Conservation (phyloP, 2,888 invertebrate species). For the Drosophila differens region DNA sequence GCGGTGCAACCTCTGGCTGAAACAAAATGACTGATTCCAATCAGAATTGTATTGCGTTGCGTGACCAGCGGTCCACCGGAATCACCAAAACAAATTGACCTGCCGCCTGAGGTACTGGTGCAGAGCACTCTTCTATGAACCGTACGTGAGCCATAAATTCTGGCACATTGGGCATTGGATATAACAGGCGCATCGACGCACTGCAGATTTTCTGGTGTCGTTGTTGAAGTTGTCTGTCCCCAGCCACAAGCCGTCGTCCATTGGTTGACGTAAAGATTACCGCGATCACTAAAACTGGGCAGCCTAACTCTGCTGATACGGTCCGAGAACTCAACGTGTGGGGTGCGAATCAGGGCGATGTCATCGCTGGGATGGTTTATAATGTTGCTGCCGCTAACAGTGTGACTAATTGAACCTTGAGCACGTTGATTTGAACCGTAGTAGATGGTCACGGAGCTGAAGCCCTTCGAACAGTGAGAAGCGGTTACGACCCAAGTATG, state of each 20-base stretch:
- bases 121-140: constrained; percentile 51
- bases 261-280: constrained; percentile 20
- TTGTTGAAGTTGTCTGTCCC: constrained; percentile 46
- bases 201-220: constrained; percentile 68
- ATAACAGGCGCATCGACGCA: constrained; percentile 62
- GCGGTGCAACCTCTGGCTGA: constrained; percentile 27
- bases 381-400: constrained; percentile 45
- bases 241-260: constrained; percentile 46
- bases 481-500: constrained; percentile 48
- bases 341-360: constrained; percentile 59
- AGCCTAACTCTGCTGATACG: constrained; percentile 17
- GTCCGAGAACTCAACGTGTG: constrained; percentile 21
- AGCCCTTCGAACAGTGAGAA: constrained; percentile 29
- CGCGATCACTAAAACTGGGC: constrained; percentile 12
- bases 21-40: constrained; percentile 37
- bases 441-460: constrained; percentile 52
- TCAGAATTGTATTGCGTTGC: constrained; percentile 9
- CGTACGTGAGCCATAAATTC: no score
- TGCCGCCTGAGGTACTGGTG: constrained; percentile 28
- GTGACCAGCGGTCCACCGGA: constrained; percentile 42
- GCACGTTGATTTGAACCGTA: constrained; percentile 67
- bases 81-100: constrained; percentile 40
- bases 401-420: constrained; percentile 43
- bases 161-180: constrained; percentile 81
- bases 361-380: constrained; percentile 50